Evolutionary conservation across 2,797 vertebrate genomes (phyloP).

Genomic region (Netta rufina): DNA sequence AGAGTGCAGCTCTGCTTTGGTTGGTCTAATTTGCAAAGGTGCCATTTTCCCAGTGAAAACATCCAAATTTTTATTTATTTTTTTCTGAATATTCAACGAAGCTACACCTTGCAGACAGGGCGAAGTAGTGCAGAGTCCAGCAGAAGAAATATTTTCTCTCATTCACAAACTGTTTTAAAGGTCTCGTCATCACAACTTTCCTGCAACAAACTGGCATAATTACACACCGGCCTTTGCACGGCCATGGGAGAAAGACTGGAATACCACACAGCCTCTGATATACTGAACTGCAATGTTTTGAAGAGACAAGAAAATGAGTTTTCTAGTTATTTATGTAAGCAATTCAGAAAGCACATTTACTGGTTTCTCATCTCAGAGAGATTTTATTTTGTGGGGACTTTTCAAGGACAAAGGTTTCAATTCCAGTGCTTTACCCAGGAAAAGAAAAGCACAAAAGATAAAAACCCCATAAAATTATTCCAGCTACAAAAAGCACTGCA

Average conservation of each 20-base stretch:
- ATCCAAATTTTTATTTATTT: not conserved
- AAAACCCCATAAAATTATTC: not conserved
- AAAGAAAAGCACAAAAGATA: not conserved
- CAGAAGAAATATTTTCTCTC: not conserved
- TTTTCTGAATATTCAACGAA: not conserved
- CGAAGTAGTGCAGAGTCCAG: not conserved
- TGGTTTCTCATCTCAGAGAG: constrained; percentile 9
- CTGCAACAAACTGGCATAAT: not conserved
- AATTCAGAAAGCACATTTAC: constrained; percentile 49
- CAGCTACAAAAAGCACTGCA: not conserved
- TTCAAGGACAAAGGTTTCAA: constrained; percentile 50
- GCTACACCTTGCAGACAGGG: not conserved
- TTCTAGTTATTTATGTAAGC: constrained; percentile 65
- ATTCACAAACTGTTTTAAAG: not conserved
- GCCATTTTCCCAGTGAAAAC: not conserved
- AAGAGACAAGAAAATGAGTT: constrained; percentile 63
- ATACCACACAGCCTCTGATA: not conserved
- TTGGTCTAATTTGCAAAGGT: not conserved
- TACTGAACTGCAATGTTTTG: not conserved
- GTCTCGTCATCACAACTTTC: not conserved
- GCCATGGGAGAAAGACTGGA: not conserved
- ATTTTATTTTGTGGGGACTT: constrained; percentile 24
- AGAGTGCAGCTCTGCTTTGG: not conserved
- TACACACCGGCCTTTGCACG: not conserved
- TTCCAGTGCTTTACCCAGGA: not conserved